Evolutionary conservation across 2,113 vertebrate species (phyloP).

Genomic region (Centropus bengalensis): DNA sequence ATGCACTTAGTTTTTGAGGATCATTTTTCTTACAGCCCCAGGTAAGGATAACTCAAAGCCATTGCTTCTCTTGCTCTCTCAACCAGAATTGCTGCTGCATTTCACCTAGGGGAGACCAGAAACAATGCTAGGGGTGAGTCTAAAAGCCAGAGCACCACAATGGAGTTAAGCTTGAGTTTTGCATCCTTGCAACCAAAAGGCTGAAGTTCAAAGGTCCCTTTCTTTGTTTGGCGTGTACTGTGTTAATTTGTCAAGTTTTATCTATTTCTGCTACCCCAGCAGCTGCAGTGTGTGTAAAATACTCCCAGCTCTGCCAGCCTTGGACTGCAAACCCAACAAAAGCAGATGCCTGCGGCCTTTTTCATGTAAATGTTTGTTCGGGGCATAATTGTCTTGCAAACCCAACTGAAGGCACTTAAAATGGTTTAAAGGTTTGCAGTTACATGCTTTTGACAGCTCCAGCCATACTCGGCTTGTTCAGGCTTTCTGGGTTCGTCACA

Average conservation of each 20-base stretch:
- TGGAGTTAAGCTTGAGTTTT: neutral
- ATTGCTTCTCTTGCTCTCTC: neutral
- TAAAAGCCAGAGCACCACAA: neutral
- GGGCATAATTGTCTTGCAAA: neutral
- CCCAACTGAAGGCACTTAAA: neutral
- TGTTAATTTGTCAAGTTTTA: slow-evolving; percentile 32
- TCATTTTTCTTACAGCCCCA: accelerated
- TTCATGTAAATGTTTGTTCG: neutral
- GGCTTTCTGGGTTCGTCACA: neutral
- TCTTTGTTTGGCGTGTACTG: neutral
- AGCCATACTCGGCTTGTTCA: neutral
- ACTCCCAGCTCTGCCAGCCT: neutral
- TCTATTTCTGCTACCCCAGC: neutral
- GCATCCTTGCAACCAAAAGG: neutral
- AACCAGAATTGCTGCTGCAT: neutral
- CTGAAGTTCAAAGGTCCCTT: neutral
- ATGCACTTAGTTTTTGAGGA: accelerated
- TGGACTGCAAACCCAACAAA: slow-evolving; percentile 9
- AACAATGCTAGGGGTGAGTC: neutral
- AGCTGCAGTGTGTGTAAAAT: neutral
- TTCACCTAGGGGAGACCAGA: neutral
- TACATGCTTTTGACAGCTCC: neutral
- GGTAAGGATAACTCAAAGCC: neutral
- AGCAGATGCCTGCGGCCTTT: neutral
- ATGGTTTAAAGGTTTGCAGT: neutral